A percentile compares a stretch with the other conserved stretches of the same genome.
These are phyloP conservation scores for Merops nubicus DNA, from an alignment of 2,113 vertebrate species.

Conservation along the genomic window DNA sequence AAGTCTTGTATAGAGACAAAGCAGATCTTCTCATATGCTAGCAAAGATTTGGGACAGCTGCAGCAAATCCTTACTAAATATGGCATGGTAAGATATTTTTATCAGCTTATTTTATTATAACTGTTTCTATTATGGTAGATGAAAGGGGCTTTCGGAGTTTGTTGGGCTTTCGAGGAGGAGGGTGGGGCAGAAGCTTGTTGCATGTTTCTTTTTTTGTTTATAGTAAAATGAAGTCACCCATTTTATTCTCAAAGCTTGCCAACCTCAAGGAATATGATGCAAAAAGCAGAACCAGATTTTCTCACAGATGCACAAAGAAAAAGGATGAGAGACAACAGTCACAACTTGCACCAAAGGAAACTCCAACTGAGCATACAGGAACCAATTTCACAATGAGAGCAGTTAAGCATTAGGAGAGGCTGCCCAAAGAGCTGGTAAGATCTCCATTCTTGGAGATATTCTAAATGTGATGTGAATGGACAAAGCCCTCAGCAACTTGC, in stretches of 20 bases:
- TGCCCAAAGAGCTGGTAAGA: background rate
- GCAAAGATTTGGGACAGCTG: background rate
- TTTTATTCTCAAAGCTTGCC: background rate
- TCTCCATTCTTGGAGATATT: background rate
- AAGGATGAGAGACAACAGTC: background rate
- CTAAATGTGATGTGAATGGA: rapidly evolving
- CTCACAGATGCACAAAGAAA: background rate
- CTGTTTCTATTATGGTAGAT: background rate
- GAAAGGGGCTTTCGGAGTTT: background rate
- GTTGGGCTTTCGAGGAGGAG: rapidly evolving
- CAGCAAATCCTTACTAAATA: background rate
- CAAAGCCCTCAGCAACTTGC: background rate
- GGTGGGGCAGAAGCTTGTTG: background rate
- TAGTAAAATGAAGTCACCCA: background rate
- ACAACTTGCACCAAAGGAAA: background rate
- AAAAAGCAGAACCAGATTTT: background rate
- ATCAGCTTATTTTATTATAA: background rate
- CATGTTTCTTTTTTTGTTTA: too few species aligned
- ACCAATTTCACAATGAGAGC: background rate
- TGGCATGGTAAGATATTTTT: background rate
- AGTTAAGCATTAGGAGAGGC: background rate
- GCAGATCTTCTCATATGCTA: background rate
- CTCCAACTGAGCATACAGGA: background rate
- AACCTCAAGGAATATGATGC: background rate
- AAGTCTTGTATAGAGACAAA: background rate